Percentiles rank a stretch among this genome's conserved stretches.
phyloP scores from a whole-genome alignment of 2,113 vertebrate genomes.

The Otolemur garnettii region DNA sequence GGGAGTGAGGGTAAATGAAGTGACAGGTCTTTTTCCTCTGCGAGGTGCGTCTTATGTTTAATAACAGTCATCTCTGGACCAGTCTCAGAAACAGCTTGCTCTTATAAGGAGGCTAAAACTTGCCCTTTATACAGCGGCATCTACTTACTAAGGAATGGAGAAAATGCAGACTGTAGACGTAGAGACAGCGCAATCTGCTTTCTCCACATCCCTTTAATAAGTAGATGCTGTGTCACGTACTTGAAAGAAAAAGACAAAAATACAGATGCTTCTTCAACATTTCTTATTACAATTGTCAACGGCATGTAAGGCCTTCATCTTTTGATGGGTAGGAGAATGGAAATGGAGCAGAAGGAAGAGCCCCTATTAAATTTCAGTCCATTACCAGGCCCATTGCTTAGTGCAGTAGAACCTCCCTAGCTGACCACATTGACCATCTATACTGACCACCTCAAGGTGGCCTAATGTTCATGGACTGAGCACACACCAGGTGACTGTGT shows the following conservation, averaged over 20 bases:
- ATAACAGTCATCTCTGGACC: background rate
- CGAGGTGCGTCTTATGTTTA: background rate
- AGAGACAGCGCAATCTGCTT: background rate
- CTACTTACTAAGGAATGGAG: too few relatives aligned
- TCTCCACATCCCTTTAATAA: background rate
- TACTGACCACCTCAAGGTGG: too few relatives aligned
- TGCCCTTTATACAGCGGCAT: background rate
- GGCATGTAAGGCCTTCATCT: background rate
- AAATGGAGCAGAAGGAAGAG: background rate
- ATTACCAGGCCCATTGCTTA: background rate
- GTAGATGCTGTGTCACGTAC: background rate
- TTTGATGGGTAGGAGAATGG: background rate
- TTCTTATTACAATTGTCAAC: background rate
- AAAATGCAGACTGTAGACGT: background rate
- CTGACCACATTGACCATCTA: too few relatives aligned
- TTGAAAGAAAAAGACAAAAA: background rate
- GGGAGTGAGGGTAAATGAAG: background rate
- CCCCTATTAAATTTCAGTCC: background rate
- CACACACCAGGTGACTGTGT: too few relatives aligned
- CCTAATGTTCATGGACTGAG: too few relatives aligned
- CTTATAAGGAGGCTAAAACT: background rate
- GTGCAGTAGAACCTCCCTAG: too few relatives aligned
- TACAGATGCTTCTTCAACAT: background rate
- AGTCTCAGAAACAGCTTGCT: background rate
- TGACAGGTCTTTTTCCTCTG: background rate